A percentile compares a stretch with the other conserved stretches of the same genome.
phyloP scores from a whole-genome alignment of 2,888 invertebrate species.

The Invenusta paracnida region DNA sequence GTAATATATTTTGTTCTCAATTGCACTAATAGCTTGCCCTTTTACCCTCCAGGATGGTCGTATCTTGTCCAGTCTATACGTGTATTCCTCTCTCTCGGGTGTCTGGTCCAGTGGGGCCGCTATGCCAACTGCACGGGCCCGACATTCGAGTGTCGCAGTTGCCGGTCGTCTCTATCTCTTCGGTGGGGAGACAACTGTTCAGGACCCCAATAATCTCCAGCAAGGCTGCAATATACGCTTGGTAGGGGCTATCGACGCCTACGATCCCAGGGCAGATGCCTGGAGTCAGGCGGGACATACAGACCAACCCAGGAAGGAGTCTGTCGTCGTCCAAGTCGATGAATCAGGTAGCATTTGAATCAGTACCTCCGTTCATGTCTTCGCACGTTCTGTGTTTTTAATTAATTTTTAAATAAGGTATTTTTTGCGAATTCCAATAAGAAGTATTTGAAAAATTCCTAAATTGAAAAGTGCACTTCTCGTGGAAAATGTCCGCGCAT shows the following conservation, averaged over 20 bases:
- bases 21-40: too few relatives aligned
- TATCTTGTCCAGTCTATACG: slow-evolving; percentile 15
- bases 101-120: slow-evolving; percentile 52
- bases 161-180: slow-evolving; percentile 15
- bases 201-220: neutral
- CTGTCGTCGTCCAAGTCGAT: neutral
- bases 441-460: too few relatives aligned
- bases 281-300: neutral
- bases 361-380: too few relatives aligned
- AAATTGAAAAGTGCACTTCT: too few relatives aligned
- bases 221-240: neutral
- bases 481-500: too few relatives aligned
- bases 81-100: neutral
- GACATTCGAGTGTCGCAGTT: slow-evolving; percentile 52
- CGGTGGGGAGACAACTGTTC: slow-evolving; percentile 30
- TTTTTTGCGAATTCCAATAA: too few relatives aligned
- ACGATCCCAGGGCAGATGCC: neutral
- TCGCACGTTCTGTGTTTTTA: too few relatives aligned
- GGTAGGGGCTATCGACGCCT: neutral
- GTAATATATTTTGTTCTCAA: too few relatives aligned
- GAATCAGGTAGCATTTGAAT: neutral
- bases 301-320: neutral
- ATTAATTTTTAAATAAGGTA: too few relatives aligned
- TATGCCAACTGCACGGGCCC: slow-evolving; percentile 55
- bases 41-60: neutral